These are phyloP conservation scores for Sialis lutaria DNA, from an alignment of 2,888 invertebrate genomes.

Conservation along the genomic window DNA sequence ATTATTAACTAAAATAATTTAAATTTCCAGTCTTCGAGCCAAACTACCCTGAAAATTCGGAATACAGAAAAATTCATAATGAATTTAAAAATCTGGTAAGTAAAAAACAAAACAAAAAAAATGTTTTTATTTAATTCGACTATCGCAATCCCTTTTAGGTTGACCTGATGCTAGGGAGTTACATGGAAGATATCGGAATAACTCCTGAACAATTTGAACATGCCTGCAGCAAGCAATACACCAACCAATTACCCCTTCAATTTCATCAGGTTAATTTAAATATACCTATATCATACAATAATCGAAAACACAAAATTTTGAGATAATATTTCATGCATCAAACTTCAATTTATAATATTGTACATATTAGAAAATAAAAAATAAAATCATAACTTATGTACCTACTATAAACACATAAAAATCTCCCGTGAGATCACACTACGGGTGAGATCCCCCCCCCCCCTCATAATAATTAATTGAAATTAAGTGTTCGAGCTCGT, in stretches of 20 bases:
- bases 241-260: constrained; percentile 27
- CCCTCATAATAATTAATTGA: no score
- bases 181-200: constrained; percentile 85
- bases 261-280: constrained; percentile 31
- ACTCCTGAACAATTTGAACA: constrained; percentile 73
- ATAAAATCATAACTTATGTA: neutral
- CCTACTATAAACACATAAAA: no score
- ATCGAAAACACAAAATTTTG: neutral
- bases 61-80: constrained; percentile 61
- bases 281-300: no score
- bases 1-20: constrained; percentile 1
- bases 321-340: no score
- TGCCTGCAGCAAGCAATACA: constrained; percentile 40
- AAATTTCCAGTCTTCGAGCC: constrained; percentile 70
- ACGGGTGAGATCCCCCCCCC: no score
- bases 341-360: neutral
- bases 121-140: neutral
- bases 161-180: constrained; percentile 78
- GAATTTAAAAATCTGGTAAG: constrained; percentile 75
- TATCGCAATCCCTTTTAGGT: constrained; percentile 30
- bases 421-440: no score
- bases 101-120: constrained; percentile 5
- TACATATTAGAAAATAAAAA: neutral
- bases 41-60: constrained; percentile 47
- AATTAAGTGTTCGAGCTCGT: no score